Evolutionary conservation across 2,113 vertebrate species (phyloP), one percentile per base, ranked within the genome.

Genomic region (Stegastes partitus): DNA sequence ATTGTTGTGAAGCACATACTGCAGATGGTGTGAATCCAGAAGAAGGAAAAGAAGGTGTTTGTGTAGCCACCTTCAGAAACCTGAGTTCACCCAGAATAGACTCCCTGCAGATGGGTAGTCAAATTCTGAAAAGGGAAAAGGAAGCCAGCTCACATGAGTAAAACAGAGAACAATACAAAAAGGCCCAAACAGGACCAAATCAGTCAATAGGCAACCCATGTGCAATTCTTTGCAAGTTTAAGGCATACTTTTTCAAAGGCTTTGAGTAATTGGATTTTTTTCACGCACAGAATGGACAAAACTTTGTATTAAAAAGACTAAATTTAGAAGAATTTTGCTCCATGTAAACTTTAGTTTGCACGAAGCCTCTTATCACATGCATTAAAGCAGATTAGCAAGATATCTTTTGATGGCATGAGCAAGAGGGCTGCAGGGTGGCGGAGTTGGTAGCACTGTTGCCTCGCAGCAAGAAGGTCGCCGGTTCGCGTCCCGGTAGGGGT

Each of bases 11-110:
- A 21, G 18, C n/a, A 28, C 0, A 15, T 11, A 25, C 9, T 22
- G 4, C 22, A 19, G 31, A 45, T n/a, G 16, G 5, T 64, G 31
- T 14, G 1, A 76, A 54, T 5, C 55, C 15, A 22, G 21, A 44
- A 31, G 34, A 23, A 63, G 19, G 26, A 11, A 57, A 37, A n/a
- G 7, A 19, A 59, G 18, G n/a, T 50, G 18, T 59, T 44, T 49
- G 16, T 68, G 11, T 39, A 11, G 26, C 47, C 64, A 70, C 65
- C 81, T 81, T 72, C 85, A 92, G 89, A 93, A 93, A 94, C 88
- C 79, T 68, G 67, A 76, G 23, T 3, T 67, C 7, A 19, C 79
- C 74, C 58, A 89, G 77, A 91, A 92, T 87, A 93, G 81, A 66
- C 44, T 21, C 22, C 0, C 74, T 86, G 89, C 90, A 84, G 82